Conservation (phyloP, 2,888 invertebrate species). For the Molorchus minor region DNA sequence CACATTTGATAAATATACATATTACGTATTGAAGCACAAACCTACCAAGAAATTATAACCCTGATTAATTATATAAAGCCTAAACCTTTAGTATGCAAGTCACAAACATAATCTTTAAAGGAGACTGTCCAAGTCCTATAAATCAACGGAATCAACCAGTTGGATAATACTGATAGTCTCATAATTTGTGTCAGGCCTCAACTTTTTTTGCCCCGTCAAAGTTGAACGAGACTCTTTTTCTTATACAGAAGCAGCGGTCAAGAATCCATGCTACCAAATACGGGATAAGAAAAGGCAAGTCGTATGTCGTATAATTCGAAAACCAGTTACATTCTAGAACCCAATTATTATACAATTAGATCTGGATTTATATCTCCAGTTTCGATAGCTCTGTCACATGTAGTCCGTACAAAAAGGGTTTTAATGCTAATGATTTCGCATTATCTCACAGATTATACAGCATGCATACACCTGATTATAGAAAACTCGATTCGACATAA, state of each 20-base stretch:
- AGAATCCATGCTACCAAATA: slow-evolving; percentile 32
- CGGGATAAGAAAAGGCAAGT: slow-evolving; percentile 26
- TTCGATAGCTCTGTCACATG: slow-evolving; percentile 9
- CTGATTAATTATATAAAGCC: too few relatives aligned
- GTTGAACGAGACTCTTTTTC: slow-evolving; percentile 16
- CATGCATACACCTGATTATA: too few relatives aligned
- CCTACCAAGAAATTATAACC: too few relatives aligned
- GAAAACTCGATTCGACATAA: too few relatives aligned
- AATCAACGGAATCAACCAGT: too few relatives aligned
- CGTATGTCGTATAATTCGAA: slow-evolving; percentile 25
- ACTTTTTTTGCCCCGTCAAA: slow-evolving; percentile 27
- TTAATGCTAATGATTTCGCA: not conserved
- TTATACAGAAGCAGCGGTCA: slow-evolving; percentile 30
- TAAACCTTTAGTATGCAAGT: too few relatives aligned
- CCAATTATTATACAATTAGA: slow-evolving; percentile 36
- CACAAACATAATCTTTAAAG: too few relatives aligned
- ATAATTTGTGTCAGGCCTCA: slow-evolving; percentile 28
- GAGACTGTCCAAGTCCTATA: too few relatives aligned
- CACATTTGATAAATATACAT: too few relatives aligned
- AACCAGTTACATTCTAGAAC: slow-evolving; percentile 28
- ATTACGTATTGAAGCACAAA: too few relatives aligned
- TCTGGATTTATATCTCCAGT: slow-evolving; percentile 33
- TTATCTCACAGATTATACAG: too few relatives aligned
- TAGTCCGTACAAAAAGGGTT: not conserved
- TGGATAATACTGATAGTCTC: slow-evolving; percentile 18